A percentile compares a stretch with the other conserved stretches of the same genome.
Evolutionary conservation across 2,888 invertebrate species (phyloP).

Genomic region (Phyllotreta cruciferae): DNA sequence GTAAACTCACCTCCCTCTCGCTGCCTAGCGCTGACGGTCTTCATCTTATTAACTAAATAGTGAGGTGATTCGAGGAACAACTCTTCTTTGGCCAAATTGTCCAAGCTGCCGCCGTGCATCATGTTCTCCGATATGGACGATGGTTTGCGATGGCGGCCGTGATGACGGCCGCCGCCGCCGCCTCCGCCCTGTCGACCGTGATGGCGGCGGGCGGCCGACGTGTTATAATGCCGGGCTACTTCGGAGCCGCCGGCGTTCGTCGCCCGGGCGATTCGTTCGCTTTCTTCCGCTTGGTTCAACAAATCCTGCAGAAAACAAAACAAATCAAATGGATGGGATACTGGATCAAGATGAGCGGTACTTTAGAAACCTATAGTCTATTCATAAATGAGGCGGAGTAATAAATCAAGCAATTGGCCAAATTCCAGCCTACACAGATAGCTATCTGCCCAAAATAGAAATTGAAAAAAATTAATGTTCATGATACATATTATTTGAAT

Average conservation of each 20-base stretch:
- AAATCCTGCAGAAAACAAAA: slow-evolving; percentile 66
- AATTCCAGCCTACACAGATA: too few relatives aligned
- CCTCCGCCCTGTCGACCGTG: slow-evolving; percentile 55
- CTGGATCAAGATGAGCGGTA: not conserved
- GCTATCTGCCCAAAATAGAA: too few relatives aligned
- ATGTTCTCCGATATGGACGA: slow-evolving; percentile 63
- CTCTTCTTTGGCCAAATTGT: slow-evolving; percentile 65
- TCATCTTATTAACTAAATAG: slow-evolving; percentile 48
- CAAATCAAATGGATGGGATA: not conserved
- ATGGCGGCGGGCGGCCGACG: slow-evolving; percentile 55
- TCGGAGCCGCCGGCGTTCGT: slow-evolving; percentile 62
- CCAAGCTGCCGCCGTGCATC: slow-evolving; percentile 66
- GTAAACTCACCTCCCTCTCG: slow-evolving; percentile 67
- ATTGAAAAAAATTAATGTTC: too few relatives aligned
- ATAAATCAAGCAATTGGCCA: too few relatives aligned
- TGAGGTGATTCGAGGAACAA: slow-evolving; percentile 52
- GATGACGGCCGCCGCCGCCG: slow-evolving; percentile 57
- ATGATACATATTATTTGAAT: too few relatives aligned
- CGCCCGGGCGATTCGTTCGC: slow-evolving; percentile 69
- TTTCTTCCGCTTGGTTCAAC: slow-evolving; percentile 78
- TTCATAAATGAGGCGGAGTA: too few relatives aligned
- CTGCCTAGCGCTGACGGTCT: slow-evolving; percentile 61
- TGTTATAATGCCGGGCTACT: slow-evolving; percentile 59
- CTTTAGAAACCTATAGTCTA: too few relatives aligned
- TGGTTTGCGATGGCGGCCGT: slow-evolving; percentile 48